Evolutionary conservation across 2,113 vertebrate species (phyloP).

Genomic region (Platysteira castanea): DNA sequence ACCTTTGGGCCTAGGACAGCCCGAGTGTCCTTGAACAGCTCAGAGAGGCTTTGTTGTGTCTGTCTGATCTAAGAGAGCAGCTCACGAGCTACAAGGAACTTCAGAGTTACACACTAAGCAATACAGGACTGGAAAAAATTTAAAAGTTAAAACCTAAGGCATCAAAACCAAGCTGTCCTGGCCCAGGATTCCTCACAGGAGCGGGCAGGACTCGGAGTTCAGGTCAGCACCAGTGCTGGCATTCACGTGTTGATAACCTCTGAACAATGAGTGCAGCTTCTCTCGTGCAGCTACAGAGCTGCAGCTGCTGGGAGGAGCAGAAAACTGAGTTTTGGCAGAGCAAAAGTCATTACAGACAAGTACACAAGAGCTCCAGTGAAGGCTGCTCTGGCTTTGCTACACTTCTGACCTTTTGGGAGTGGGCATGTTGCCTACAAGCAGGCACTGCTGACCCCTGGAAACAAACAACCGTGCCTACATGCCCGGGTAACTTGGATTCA

Average conservation of each 20-base stretch:
- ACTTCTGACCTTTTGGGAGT: background rate
- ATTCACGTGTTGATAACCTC: background rate
- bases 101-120: too few relatives aligned
- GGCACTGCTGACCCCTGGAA: background rate
- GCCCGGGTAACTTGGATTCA: background rate
- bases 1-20: too few relatives aligned
- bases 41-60: too few relatives aligned
- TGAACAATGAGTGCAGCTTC: background rate
- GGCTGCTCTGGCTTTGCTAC: background rate
- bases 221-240: background rate
- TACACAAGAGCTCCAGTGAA: accelerated
- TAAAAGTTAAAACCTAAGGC: too few relatives aligned
- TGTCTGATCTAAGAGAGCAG: too few relatives aligned
- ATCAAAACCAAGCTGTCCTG: background rate
- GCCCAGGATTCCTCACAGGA: background rate
- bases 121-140: too few relatives aligned
- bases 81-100: too few relatives aligned
- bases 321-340: background rate
- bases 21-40: too few relatives aligned
- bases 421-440: background rate
- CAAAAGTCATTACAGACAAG: background rate
- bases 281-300: background rate
- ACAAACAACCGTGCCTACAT: background rate
- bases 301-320: constrained; percentile 40
- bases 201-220: background rate